Percentiles rank a stretch among this genome's conserved stretches.
Evolutionary conservation across 2,888 invertebrate genomes (phyloP).

Genomic region (Rapana venosa): DNA sequence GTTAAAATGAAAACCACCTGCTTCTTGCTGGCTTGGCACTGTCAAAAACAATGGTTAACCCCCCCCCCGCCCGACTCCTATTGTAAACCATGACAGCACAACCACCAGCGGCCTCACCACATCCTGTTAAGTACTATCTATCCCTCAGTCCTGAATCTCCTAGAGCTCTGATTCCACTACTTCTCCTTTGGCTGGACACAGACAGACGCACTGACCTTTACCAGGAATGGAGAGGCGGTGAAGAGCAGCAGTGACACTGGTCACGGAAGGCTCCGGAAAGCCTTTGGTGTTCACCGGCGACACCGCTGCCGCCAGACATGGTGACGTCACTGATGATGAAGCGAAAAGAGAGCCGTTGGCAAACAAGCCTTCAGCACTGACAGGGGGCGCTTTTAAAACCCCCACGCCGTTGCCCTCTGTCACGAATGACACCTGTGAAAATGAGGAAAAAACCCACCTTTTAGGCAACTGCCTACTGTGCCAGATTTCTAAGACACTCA

Average conservation of each 20-base stretch:
- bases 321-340: constrained; percentile 39
- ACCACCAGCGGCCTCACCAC: no score
- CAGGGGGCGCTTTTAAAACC: constrained; percentile 85
- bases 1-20: no score
- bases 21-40: no score
- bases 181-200: no score
- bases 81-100: no score
- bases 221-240: constrained; percentile 15
- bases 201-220: constrained; percentile 15
- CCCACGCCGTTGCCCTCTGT: constrained; percentile 87
- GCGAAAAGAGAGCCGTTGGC: constrained; percentile 53
- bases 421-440: constrained; percentile 78
- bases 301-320: constrained; percentile 23
- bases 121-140: no score
- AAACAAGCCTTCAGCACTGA: constrained; percentile 76
- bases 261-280: not conserved
- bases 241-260: constrained; percentile 19
- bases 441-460: not conserved
- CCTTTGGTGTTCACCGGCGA: not conserved
- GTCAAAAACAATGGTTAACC: no score
- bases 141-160: no score
- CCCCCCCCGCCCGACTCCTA: no score
- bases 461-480: no score
- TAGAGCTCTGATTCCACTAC: no score
- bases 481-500: no score